Conservation (phyloP, 2,113 vertebrate genomes). For the Phalacrocorax carbo region DNA sequence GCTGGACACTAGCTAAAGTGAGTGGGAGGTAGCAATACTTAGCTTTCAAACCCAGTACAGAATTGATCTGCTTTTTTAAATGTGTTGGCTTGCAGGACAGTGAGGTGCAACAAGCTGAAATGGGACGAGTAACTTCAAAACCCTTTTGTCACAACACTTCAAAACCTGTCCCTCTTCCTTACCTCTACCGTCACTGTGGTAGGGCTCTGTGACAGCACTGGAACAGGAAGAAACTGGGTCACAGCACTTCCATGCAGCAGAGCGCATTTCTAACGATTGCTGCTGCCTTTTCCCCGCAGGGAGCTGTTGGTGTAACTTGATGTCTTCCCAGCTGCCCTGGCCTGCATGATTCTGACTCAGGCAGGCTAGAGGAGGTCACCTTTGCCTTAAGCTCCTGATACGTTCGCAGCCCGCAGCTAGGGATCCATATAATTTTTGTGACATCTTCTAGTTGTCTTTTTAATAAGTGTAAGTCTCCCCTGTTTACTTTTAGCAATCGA, state of each 20-base stretch:
- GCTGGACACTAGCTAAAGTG: background rate
- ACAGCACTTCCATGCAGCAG: background rate
- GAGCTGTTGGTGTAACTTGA: background rate
- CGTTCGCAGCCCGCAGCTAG: background rate
- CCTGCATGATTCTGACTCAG: background rate
- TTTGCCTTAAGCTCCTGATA: background rate
- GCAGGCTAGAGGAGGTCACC: background rate
- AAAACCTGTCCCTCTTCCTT: background rate
- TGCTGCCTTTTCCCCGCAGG: background rate
- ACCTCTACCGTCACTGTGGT: background rate
- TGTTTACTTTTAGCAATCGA: background rate
- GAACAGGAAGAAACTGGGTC: background rate
- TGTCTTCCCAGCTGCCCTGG: background rate
- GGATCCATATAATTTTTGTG: accelerated
- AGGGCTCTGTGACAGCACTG: background rate
- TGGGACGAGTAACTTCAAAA: background rate
- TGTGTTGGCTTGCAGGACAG: background rate
- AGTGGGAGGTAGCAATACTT: background rate
- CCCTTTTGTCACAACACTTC: background rate
- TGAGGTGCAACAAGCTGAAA: background rate
- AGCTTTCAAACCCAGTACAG: background rate
- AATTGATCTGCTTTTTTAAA: background rate
- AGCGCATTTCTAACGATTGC: background rate
- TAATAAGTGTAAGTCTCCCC: background rate
- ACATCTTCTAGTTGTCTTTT: background rate